These are phyloP conservation scores for Tringa solitaria DNA, from an alignment of 2,113 vertebrate genomes.

Conservation along the genomic window DNA sequence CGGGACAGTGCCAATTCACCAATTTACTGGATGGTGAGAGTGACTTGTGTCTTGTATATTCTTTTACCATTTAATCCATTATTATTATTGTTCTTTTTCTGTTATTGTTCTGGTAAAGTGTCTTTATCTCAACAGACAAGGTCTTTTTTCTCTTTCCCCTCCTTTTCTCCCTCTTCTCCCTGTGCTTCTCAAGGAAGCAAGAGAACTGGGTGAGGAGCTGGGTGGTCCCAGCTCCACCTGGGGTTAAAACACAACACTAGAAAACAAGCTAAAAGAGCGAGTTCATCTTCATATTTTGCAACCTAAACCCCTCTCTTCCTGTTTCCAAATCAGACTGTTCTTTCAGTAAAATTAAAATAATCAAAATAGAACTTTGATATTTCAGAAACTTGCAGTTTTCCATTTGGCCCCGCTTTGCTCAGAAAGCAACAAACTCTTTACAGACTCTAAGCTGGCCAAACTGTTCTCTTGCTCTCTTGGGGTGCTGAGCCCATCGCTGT, in stretches of 20 bases:
- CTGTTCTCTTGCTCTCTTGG: background rate
- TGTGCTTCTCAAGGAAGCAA: background rate
- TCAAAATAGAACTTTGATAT: background rate
- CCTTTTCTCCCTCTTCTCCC: background rate
- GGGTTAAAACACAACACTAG: background rate
- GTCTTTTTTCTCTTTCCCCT: background rate
- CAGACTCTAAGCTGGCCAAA: background rate
- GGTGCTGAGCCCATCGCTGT: background rate
- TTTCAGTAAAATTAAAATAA: background rate
- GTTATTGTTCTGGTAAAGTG: background rate
- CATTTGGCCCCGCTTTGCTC: background rate
- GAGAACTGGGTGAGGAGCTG: background rate
- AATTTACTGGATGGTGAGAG: background rate
- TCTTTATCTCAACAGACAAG: background rate
- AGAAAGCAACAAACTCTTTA: background rate
- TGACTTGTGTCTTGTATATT: background rate
- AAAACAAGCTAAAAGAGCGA: background rate
- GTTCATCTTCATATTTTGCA: background rate
- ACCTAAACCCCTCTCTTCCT: background rate
- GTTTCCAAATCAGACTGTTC: background rate
- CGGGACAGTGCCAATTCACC: background rate
- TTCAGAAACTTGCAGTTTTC: background rate
- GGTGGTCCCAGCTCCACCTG: background rate
- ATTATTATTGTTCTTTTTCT: background rate
- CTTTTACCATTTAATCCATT: background rate